phyloP scores from a whole-genome alignment of 1,140 invertebrate genomes.

The Oscheius sp. region DNA sequence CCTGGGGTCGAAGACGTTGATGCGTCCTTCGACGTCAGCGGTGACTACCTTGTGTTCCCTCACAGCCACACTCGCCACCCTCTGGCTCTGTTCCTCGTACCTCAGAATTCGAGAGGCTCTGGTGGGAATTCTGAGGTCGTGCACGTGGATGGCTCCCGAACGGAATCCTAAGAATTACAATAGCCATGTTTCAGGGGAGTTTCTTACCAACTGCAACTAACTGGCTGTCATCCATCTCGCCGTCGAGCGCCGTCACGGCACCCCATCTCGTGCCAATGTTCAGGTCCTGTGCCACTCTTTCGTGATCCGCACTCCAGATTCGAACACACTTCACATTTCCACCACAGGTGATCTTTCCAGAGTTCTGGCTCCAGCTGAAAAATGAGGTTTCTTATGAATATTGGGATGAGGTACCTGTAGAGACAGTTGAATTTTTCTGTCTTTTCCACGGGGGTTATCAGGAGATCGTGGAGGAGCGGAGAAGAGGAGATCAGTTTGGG shows the following conservation, averaged over 20 bases:
- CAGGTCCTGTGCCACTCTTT: conserved; percentile 7
- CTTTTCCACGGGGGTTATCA: no score
- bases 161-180: conserved; percentile 42
- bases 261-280: conserved; percentile 35
- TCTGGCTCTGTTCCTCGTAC: background rate
- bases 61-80: background rate
- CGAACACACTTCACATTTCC: conserved; percentile 51
- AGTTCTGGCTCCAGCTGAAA: conserved; percentile 54
- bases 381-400: conserved; percentile 12
- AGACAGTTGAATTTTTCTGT: no score
- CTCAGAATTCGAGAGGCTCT: conserved; percentile 1
- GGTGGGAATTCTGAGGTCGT: conserved; percentile 43
- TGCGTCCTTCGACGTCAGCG: conserved; percentile 6
- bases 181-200: conserved; percentile 11
- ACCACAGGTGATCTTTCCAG: conserved; percentile 45
- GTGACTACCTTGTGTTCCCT: conserved; percentile 5
- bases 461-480: background rate
- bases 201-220: conserved; percentile 43
- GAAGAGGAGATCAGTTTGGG: background rate
- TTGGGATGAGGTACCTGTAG: no score
- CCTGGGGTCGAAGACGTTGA: conserved; percentile 37
- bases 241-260: conserved; percentile 39
- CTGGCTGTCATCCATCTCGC: conserved; percentile 33
- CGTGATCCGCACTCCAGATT: conserved; percentile 49
- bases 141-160: conserved; percentile 49